Evolutionary conservation across 2,797 vertebrate genomes (phyloP).

Genomic region (Sebastes baramenuke): DNA sequence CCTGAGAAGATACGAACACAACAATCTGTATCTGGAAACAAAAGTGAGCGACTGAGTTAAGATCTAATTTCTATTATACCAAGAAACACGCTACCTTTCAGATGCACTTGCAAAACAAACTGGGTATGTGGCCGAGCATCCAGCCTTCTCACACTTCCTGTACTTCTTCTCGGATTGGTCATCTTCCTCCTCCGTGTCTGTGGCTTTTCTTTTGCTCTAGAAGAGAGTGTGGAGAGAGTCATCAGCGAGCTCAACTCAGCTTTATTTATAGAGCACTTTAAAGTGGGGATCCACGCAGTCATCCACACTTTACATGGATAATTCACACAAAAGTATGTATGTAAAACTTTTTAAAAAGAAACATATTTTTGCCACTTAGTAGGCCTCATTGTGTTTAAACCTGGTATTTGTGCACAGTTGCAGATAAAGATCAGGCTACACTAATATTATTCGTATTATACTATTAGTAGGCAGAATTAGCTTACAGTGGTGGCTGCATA

Average conservation of each 20-base stretch:
- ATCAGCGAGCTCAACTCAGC: not conserved
- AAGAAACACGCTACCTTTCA: slow-evolving; percentile 85
- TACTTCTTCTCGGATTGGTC: slow-evolving; percentile 94
- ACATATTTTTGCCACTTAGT: too few relatives aligned
- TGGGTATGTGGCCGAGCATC: slow-evolving; percentile 92
- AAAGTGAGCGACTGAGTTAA: not conserved
- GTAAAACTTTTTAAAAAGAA: too few relatives aligned
- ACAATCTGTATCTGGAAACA: not conserved
- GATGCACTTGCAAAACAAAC: slow-evolving; percentile 98
- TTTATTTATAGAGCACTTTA: not conserved
- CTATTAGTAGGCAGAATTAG: too few relatives aligned
- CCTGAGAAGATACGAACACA: slow-evolving; percentile 73
- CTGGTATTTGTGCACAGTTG: too few relatives aligned
- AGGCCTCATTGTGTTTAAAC: too few relatives aligned
- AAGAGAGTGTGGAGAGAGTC: not conserved
- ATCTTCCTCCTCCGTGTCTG: slow-evolving; percentile 91
- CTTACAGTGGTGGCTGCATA: too few relatives aligned
- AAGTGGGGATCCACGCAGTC: not conserved
- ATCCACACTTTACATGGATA: not conserved
- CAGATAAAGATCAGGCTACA: too few relatives aligned
- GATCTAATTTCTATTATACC: not conserved
- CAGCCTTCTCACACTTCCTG: slow-evolving; percentile 97
- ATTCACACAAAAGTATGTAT: too few relatives aligned
- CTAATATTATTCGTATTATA: too few relatives aligned
- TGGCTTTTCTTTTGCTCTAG: slow-evolving; percentile 91